A percentile compares a stretch with the other conserved stretches of the same genome.
Evolutionary conservation across 2,888 invertebrate species (phyloP).

Genomic region (Ophioninae sp.): DNA sequence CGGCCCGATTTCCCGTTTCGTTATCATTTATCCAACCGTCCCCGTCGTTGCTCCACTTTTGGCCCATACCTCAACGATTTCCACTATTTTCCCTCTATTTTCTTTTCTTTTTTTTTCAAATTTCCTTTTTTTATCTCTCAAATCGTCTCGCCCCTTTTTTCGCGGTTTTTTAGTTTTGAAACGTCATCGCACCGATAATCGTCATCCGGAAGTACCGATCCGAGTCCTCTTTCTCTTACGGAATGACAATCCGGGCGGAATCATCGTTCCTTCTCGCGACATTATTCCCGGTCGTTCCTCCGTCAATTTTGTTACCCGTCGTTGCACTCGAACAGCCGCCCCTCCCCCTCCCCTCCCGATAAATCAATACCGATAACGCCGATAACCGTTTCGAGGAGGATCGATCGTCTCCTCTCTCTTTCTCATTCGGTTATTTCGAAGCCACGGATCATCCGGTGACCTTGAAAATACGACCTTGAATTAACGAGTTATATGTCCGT

Average conservation of each 20-base stretch:
- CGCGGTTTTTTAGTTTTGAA: neutral
- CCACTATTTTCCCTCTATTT: neutral
- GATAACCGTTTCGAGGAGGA: too few relatives aligned
- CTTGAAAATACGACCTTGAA: too few relatives aligned
- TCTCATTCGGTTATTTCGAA: too few relatives aligned
- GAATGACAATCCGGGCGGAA: constrained; percentile 9
- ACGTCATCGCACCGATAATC: neutral
- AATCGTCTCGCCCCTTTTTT: neutral
- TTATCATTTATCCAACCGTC: constrained; percentile 66
- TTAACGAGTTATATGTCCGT: too few relatives aligned
- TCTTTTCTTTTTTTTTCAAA: neutral
- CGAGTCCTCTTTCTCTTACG: constrained; percentile 52
- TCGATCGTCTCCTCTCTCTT: too few relatives aligned
- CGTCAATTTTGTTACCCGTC: constrained; percentile 9
- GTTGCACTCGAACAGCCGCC: neutral
- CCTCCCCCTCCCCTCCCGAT: too few relatives aligned
- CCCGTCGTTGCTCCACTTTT: constrained; percentile 64
- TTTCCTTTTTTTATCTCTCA: too few relatives aligned
- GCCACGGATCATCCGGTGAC: too few relatives aligned
- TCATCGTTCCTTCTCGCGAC: constrained; percentile 38
- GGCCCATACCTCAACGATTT: constrained; percentile 23
- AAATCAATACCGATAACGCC: too few relatives aligned
- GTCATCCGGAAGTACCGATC: constrained; percentile 42
- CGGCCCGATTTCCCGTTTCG: constrained; percentile 11
- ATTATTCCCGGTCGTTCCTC: constrained; percentile 8